These are phyloP conservation scores for Lordiphosa stackelbergi DNA, from an alignment of 1,140 invertebrate species.

Conservation along the genomic window DNA sequence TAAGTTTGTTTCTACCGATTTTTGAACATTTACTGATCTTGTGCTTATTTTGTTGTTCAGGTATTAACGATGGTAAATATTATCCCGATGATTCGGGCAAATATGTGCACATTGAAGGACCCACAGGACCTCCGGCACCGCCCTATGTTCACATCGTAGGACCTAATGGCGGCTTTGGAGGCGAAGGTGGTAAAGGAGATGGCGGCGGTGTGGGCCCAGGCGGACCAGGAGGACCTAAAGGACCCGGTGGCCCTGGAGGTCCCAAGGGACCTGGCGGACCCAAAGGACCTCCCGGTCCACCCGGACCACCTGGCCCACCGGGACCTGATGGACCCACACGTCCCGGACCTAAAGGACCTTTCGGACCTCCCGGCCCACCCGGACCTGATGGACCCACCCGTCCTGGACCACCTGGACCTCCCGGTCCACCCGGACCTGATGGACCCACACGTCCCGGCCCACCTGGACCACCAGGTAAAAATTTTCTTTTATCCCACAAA, in stretches of 20 bases:
- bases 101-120: constrained; percentile 78
- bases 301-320: constrained; percentile 68
- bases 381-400: constrained; percentile 46
- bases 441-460: constrained; percentile 50
- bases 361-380: constrained; percentile 38
- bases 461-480: constrained; percentile 41
- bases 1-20: constrained; percentile 28
- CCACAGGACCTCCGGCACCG: constrained; percentile 78
- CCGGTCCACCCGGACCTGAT: constrained; percentile 45
- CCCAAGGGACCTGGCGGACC: constrained; percentile 60
- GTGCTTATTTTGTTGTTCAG: constrained; percentile 13
- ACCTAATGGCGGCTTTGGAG: constrained; percentile 75
- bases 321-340: constrained; percentile 50
- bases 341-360: constrained; percentile 53
- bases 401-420: constrained; percentile 61
- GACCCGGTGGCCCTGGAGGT: constrained; percentile 62
- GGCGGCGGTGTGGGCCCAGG: constrained; percentile 61
- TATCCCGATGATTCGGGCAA: constrained; percentile 78
- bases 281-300: constrained; percentile 67
- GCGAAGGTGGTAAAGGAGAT: constrained; percentile 53
- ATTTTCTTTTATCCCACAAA: neutral
- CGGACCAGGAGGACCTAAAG: constrained; percentile 66
- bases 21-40: neutral
- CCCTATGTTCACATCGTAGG: constrained; percentile 77
- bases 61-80: constrained; percentile 77